These are phyloP conservation scores for Ectropis crepuscularia DNA, from an alignment of 2,888 invertebrate genomes.

Conservation along the genomic window DNA sequence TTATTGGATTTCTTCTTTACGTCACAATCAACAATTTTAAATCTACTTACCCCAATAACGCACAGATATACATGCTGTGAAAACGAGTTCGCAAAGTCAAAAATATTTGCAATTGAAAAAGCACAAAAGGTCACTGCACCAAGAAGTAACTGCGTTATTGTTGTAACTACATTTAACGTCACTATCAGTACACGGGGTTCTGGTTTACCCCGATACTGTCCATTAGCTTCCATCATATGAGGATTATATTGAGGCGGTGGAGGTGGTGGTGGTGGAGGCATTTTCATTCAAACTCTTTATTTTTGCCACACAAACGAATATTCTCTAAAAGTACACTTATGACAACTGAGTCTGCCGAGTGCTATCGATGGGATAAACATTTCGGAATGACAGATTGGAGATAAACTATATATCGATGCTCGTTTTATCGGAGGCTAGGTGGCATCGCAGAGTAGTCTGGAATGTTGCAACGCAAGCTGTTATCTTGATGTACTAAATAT, in stretches of 20 bases:
- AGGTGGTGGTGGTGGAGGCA: slow-evolving; percentile 42
- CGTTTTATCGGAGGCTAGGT: background rate
- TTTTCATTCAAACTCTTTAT: slow-evolving; percentile 4
- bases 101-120: slow-evolving; percentile 39
- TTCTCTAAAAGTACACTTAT: background rate
- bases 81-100: slow-evolving; percentile 7
- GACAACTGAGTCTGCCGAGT: background rate
- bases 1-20: no score
- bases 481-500: no score
- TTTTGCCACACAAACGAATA: background rate
- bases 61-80: slow-evolving; percentile 61
- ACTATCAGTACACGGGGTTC: slow-evolving; percentile 37
- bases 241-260: slow-evolving; percentile 34
- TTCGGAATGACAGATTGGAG: background rate
- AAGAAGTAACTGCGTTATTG: slow-evolving; percentile 52
- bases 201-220: slow-evolving; percentile 28
- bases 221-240: slow-evolving; percentile 38
- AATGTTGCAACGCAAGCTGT: no score
- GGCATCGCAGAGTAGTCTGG: background rate
- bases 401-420: background rate
- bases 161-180: slow-evolving; percentile 48
- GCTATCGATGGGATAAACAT: background rate
- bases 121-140: slow-evolving; percentile 53
- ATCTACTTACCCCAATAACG: slow-evolving; percentile 62
- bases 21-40: no score